Evolutionary conservation across 2,113 vertebrate species (phyloP).

Genomic region (Engraulis encrasicolus): DNA sequence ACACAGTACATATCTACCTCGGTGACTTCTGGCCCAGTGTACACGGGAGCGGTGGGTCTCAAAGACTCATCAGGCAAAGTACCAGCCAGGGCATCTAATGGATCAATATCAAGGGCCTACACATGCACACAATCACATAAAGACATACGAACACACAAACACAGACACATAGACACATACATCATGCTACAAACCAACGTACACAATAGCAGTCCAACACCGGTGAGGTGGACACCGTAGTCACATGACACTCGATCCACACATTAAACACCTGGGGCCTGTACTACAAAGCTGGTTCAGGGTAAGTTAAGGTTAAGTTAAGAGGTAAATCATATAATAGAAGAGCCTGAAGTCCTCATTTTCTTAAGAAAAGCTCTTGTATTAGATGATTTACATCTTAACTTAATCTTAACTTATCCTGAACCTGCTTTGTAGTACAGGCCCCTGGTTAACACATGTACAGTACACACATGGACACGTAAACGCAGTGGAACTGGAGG

Average conservation of each 20-base stretch:
- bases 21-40: slow-evolving; percentile 69
- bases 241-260: not conserved
- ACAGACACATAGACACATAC: too few relatives aligned
- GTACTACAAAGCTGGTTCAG: too few relatives aligned
- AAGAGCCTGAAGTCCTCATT: too few relatives aligned
- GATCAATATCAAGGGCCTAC: slow-evolving; percentile 64
- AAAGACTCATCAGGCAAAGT: slow-evolving; percentile 61
- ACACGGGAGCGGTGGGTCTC: slow-evolving; percentile 47
- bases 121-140: slow-evolving; percentile 46
- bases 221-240: not conserved
- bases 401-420: too few relatives aligned
- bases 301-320: too few relatives aligned
- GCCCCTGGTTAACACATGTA: too few relatives aligned
- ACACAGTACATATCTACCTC: slow-evolving; percentile 65
- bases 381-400: too few relatives aligned
- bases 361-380: too few relatives aligned
- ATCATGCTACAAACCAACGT: slow-evolving; percentile 43
- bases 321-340: too few relatives aligned
- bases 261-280: not conserved
- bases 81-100: slow-evolving; percentile 68
- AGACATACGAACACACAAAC: slow-evolving; percentile 26
- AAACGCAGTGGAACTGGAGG: not conserved
- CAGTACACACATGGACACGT: not conserved
- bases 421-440: too few relatives aligned
- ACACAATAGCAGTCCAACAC: slow-evolving; percentile 40